Percentiles rank a stretch among this genome's conserved stretches.
Conservation (phyloP, 2,113 vertebrate genomes). For the Uria lomvia region DNA sequence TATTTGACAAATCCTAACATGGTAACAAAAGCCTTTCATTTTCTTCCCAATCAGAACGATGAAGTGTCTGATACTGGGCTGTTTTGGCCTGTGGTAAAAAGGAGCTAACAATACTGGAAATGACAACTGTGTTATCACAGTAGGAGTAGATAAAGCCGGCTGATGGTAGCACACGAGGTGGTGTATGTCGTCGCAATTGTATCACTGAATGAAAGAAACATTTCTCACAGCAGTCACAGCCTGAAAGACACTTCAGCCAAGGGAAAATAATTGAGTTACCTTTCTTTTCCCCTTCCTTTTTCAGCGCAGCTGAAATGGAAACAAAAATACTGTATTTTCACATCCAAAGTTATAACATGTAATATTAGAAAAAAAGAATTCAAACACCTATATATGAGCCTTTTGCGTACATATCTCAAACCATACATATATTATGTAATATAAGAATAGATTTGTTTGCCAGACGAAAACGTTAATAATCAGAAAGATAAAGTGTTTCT, state of each 20-base stretch:
- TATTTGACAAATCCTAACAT: not conserved
- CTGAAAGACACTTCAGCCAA: slow-evolving; percentile 25
- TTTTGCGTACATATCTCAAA: not conserved
- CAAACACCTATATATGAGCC: not conserved
- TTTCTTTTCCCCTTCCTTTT: slow-evolving; percentile 59
- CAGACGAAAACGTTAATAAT: not conserved
- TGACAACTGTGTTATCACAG: slow-evolving; percentile 28
- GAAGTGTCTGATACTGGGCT: not conserved
- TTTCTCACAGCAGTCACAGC: slow-evolving; percentile 20
- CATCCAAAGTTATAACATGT: not conserved
- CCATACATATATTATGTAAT: not conserved
- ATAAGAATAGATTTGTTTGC: not conserved
- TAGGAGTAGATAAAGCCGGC: not conserved
- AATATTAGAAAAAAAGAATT: not conserved
- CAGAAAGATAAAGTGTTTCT: not conserved
- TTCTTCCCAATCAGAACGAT: not conserved
- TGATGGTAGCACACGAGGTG: not conserved
- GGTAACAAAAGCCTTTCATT: slow-evolving; percentile 10
- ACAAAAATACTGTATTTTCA: not conserved
- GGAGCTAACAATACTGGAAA: slow-evolving; percentile 9
- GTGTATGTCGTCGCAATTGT: not conserved
- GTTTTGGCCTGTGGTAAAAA: not conserved
- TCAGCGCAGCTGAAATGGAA: slow-evolving; percentile 43
- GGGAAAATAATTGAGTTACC: slow-evolving; percentile 48
- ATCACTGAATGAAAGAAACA: not conserved